Base-by-base conservation (phyloP, 2,113 vertebrate species). In the Paramisgurnus dabryanus region DNA sequence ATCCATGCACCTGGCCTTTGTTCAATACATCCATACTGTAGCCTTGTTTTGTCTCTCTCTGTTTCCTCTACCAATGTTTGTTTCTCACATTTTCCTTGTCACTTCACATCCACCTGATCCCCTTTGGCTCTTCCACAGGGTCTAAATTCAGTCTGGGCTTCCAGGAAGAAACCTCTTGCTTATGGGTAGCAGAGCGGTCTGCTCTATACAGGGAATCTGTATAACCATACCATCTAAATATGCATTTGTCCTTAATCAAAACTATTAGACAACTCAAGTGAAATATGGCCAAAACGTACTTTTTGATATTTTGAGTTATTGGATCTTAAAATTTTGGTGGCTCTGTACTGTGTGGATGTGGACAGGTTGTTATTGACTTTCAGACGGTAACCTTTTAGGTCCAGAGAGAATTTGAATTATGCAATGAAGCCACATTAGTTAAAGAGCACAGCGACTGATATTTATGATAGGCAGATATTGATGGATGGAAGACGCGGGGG, bases 71-170 rank as follows among this genome's bases (percentile, higher is more conserved):
- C 70, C 49, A 47, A 72, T 60, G 49, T 77, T 80, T 84, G 76
- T 79, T 84, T 79, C 53, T 69, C 82, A 76, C 49, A 78, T 85
- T 85, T 86, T 85, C 79, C 81, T 39, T 78, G 50, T 82, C 85
- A 80, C 67, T 82, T 85, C 71, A 83, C 83, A 81, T 73, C 84
- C 84, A 86, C 84, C 83, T 84, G 86, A 86, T 84, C 82, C 84
- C 65, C 49, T 71, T 80, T 43, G 39, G 63, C 64, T 39, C 67
- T 71, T 79, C 76, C 55, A 45, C 57, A 72, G 57, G 22, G 45
- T 60, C 63, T 41, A 57, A 53, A 78, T 71, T 81, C 40, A 77
- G 78, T 82, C 57, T 74, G 78, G 61, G 63, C 78, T 64, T 77
- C 71, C 66, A 75, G 76, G 74, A 82, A 70, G 3, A 41, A 60